Base-by-base conservation (phyloP, 1,140 invertebrate genomes). In the Coptotermes formosanus region DNA sequence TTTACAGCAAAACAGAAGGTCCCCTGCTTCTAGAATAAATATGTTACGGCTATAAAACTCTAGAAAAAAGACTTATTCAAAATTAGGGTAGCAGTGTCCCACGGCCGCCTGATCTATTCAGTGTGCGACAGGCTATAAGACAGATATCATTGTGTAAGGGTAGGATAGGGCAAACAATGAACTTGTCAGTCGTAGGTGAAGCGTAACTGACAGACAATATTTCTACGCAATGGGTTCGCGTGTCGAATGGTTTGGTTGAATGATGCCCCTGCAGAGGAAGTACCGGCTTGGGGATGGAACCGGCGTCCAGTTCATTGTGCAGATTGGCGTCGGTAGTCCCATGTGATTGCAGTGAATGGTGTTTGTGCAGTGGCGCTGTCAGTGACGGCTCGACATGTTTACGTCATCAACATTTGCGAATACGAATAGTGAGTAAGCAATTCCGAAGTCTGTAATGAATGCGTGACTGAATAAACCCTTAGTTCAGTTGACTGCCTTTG, bases 121-220 rank as follows among this genome's bases (percentile, higher is more conserved):
- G 64, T 75, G 64, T 75, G 64, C 64, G 64, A 30, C 25, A 25
- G 8, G 64, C 64, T 55, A 0, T 21, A 55, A 55, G 52, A 55
- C 52, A 55, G 52, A 55, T 55, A 55, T 55, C 4, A 55, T 55
- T 16, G 52, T 16, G 52, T 55, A 30, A 11, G 64, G 64, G 25
- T 12, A 8, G 25, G 64, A 75, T n/a, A 75, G 25, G n/a, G n/a
- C 64, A 75, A 75, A 75, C 64, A 75, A 75, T 75, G 64, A 25
- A 75, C 64, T 75, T 75, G 64, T 75, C 64, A 75, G 64, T 75
- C 4, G 64, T 75, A 75, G 8, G n/a, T 30, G 64, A 30, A 75
- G 64, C 64, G 64, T 25, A 75, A 75, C 64, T 75, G 64, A 75
- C 64, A 75, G 64, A 75, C 64, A 75, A 75, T 75, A 75, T 75